A percentile compares a stretch with the other conserved stretches of the same genome.
phyloP scores from a whole-genome alignment of 2,113 vertebrate genomes.

The Brachyhypopomus occidentalis region DNA sequence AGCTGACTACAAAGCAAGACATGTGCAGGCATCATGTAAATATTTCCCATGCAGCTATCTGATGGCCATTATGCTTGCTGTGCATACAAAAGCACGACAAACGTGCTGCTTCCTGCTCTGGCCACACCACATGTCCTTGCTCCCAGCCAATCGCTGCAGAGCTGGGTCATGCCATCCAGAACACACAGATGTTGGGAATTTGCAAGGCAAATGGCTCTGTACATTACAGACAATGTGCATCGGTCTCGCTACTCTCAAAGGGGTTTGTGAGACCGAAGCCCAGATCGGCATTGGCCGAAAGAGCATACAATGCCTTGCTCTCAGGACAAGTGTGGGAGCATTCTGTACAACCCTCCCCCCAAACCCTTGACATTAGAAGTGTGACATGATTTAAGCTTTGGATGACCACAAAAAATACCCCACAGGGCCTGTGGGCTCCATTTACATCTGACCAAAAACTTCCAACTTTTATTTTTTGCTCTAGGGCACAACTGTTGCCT shows the following conservation, averaged over 20 bases:
- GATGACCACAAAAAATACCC: constrained; percentile 9
- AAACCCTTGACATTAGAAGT: neutral
- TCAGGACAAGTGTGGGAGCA: neutral
- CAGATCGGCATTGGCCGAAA: constrained; percentile 9
- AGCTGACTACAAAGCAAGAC: constrained; percentile 31
- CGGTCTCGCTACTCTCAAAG: constrained; percentile 49
- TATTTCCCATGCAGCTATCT: constrained; percentile 54
- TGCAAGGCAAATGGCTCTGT: constrained; percentile 55
- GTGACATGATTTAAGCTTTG: neutral
- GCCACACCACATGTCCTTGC: neutral
- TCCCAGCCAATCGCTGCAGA: neutral
- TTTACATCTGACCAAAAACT: neutral
- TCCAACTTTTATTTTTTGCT: neutral
- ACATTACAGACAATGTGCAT: constrained; percentile 38
- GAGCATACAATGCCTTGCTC: constrained; percentile 13
- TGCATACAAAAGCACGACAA: constrained; percentile 28
- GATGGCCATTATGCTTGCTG: constrained; percentile 40
- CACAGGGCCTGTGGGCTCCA: constrained; percentile 8
- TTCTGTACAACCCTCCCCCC: neutral
- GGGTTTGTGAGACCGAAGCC: neutral
- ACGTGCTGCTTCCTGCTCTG: constrained; percentile 38
- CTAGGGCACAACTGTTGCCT: neutral
- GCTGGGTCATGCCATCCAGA: neutral
- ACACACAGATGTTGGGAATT: constrained; percentile 46
- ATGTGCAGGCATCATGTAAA: constrained; percentile 46